A percentile compares a stretch with the other conserved stretches of the same genome.
These are phyloP conservation scores for Sporophila hypoxantha DNA, from an alignment of 2,113 vertebrate genomes.

Conservation along the genomic window DNA sequence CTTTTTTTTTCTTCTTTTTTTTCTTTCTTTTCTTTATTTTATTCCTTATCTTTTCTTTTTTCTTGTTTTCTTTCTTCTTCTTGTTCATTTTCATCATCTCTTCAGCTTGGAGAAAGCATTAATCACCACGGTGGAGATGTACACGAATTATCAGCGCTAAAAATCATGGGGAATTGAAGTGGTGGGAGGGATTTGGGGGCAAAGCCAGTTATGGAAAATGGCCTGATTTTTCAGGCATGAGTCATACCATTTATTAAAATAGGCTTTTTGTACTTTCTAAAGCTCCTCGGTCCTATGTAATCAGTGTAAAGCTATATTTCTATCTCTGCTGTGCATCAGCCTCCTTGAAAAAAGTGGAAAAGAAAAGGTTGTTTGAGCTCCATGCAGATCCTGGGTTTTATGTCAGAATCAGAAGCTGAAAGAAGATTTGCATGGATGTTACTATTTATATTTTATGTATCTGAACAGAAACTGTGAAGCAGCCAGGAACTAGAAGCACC, in stretches of 20 bases:
- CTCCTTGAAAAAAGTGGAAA: neutral
- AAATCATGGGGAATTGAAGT: neutral
- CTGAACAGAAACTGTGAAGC: neutral
- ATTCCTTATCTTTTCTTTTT: too few species aligned
- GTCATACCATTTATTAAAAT: conserved; percentile 39
- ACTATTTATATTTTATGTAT: neutral
- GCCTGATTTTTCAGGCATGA: conserved; percentile 42
- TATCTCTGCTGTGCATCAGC: neutral
- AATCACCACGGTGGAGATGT: neutral
- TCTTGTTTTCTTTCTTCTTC: too few species aligned
- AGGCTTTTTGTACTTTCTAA: conserved; percentile 35
- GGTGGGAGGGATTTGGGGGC: conserved; percentile 14
- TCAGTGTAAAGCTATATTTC: conserved; percentile 22
- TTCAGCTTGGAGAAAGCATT: neutral
- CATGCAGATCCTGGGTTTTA: neutral
- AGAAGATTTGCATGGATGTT: neutral
- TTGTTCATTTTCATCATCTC: too few species aligned
- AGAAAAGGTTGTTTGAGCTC: neutral
- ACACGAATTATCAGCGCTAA: neutral
- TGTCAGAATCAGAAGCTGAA: neutral
- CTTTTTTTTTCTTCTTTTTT: too few species aligned
- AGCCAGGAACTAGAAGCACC: neutral
- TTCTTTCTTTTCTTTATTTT: too few species aligned
- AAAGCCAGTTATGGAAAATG: conserved; percentile 38
- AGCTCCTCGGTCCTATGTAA: neutral